Evolutionary conservation across 2,113 vertebrate species (phyloP).

Genomic region (Anoplopoma fimbria): DNA sequence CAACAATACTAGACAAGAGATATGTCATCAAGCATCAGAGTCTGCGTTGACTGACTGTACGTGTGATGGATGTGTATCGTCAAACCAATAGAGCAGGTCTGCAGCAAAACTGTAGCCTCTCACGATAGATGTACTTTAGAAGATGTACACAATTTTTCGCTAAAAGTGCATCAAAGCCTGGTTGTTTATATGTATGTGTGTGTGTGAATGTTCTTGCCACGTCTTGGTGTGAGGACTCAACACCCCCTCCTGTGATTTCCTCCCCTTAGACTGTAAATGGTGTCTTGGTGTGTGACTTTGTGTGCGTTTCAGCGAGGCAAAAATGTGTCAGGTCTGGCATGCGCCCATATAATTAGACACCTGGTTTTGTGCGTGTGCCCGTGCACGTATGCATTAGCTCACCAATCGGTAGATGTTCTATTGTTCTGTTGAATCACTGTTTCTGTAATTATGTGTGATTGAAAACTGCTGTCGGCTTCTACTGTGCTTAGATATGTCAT

Average conservation of each 20-base stretch:
- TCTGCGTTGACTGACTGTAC: slow-evolving; percentile 31
- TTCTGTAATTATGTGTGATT: slow-evolving; percentile 39
- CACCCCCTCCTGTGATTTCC: slow-evolving; percentile 70
- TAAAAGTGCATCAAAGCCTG: slow-evolving; percentile 53
- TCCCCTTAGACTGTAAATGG: slow-evolving; percentile 60
- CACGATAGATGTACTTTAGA: slow-evolving; percentile 28
- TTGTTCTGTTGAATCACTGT: slow-evolving; percentile 41
- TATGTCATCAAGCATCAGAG: slow-evolving; percentile 67
- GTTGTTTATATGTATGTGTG: slow-evolving; percentile 31
- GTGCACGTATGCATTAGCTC: slow-evolving; percentile 18
- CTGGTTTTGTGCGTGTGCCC: slow-evolving; percentile 64
- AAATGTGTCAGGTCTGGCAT: slow-evolving; percentile 74
- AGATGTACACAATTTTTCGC: slow-evolving; percentile 10
- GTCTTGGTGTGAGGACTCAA: slow-evolving; percentile 70
- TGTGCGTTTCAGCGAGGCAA: slow-evolving; percentile 46
- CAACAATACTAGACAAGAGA: slow-evolving; percentile 64
- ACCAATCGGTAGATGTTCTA: slow-evolving; percentile 57
- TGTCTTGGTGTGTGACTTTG: slow-evolving; percentile 46
- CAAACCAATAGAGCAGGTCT: slow-evolving; percentile 34
- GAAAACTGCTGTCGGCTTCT: slow-evolving; percentile 30
- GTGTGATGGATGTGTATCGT: slow-evolving; percentile 55
- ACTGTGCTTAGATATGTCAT: neutral
- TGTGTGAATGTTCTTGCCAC: slow-evolving; percentile 68
- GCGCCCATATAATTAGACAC: slow-evolving; percentile 80
- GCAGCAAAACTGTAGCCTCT: slow-evolving; percentile 14